Conservation (phyloP, 2,113 vertebrate genomes). For the Malaclemys terrapin region DNA sequence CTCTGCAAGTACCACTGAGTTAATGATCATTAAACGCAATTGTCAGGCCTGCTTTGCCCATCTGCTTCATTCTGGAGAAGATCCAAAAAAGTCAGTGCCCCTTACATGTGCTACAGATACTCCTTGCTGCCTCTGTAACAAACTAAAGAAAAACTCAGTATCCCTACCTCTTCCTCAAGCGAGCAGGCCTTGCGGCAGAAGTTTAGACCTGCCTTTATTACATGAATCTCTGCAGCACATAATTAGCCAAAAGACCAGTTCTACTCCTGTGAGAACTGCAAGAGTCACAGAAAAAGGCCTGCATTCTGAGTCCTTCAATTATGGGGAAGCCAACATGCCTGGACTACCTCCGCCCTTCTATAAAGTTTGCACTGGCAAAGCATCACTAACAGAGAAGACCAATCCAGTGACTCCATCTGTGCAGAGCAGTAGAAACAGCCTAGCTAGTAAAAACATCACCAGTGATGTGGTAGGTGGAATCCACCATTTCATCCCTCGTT, state of each 20-base stretch:
- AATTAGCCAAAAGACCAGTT: conserved; percentile 69
- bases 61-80: conserved; percentile 32
- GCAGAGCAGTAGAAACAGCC: neutral
- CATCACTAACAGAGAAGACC: neutral
- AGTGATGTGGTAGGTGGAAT: conserved; percentile 70
- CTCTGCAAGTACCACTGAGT: conserved; percentile 1
- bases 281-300: conserved; percentile 26
- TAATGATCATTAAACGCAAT: neutral
- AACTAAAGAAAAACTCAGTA: neutral
- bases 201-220: conserved; percentile 73
- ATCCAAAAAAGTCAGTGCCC: neutral
- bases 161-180: neutral
- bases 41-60: conserved; percentile 46
- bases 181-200: conserved; percentile 7
- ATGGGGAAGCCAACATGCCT: neutral
- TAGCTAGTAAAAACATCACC: conserved; percentile 40
- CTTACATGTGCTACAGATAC: neutral
- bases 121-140: neutral
- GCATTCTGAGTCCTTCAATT: neutral
- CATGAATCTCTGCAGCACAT: conserved; percentile 73
- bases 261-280: neutral
- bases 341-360: neutral
- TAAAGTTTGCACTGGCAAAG: conserved; percentile 9
- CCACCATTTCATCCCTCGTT: neutral
- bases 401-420: conserved; percentile 6